Percentiles rank a stretch among this genome's conserved stretches.
Conservation (phyloP, 2,888 invertebrate species). For the Xestia c-nigrum region DNA sequence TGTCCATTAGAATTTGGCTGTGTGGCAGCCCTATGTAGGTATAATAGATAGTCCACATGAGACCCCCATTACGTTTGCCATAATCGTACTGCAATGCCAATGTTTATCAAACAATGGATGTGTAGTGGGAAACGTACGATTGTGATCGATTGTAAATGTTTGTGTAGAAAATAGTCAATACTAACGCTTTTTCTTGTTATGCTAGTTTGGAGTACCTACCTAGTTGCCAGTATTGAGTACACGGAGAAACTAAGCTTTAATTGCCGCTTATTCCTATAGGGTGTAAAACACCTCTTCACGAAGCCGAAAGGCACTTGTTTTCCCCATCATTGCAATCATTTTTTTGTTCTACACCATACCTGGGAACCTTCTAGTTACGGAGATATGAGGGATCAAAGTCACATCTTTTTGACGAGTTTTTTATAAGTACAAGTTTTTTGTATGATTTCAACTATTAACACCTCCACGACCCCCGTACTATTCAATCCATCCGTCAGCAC, state of each 20-base stretch:
- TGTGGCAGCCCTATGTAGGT: not conserved
- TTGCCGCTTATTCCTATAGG: too few species aligned
- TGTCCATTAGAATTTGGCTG: not conserved
- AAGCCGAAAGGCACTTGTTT: too few species aligned
- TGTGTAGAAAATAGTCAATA: slow-evolving; percentile 19
- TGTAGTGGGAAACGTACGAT: slow-evolving; percentile 55
- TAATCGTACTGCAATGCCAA: slow-evolving; percentile 78
- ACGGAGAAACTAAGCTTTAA: not conserved
- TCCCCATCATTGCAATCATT: too few species aligned
- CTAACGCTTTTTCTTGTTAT: slow-evolving; percentile 11
- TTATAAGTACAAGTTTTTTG: too few species aligned
- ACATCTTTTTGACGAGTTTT: too few species aligned
- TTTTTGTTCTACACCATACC: too few species aligned
- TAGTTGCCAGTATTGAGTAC: not conserved
- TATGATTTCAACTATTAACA: too few species aligned
- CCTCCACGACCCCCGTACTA: too few species aligned
- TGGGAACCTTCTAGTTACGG: too few species aligned
- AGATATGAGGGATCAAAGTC: too few species aligned
- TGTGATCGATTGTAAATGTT: slow-evolving; percentile 38
- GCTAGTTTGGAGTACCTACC: not conserved
- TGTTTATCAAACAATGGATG: slow-evolving; percentile 70
- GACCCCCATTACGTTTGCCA: slow-evolving; percentile 77
- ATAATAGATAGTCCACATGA: slow-evolving; percentile 54
- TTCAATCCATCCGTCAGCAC: too few species aligned
- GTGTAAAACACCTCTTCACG: too few species aligned